Percentiles rank a stretch among this genome's conserved stretches.
Conservation (phyloP, 2,888 invertebrate genomes). For the Andrena bucephala region DNA sequence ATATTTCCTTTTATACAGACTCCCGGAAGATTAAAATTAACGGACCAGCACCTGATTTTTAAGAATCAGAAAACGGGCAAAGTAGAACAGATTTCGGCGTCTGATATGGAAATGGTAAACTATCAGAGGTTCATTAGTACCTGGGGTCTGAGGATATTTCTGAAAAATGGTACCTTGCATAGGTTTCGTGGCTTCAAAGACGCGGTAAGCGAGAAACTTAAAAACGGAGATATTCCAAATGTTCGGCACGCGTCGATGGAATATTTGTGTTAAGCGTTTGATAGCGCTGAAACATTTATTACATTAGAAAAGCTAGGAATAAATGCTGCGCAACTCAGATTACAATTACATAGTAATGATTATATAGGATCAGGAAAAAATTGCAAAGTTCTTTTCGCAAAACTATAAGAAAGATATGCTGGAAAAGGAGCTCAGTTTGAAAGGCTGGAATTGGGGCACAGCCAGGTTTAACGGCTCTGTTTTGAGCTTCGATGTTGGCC, state of each 20-base stretch:
- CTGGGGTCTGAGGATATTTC: constrained; percentile 95
- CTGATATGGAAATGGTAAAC: constrained; percentile 95
- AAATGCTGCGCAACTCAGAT: not conserved
- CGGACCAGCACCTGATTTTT: constrained; percentile 95
- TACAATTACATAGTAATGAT: constrained; percentile 3
- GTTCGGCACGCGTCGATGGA: too few relatives aligned
- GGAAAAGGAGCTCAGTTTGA: constrained; percentile 96
- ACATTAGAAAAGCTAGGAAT: not conserved
- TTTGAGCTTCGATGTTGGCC: constrained; percentile 93
- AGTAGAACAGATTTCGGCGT: constrained; percentile 94
- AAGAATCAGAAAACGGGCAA: constrained; percentile 99
- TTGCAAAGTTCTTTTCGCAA: constrained; percentile 94
- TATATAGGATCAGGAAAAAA: constrained; percentile 94
- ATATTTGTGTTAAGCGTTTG: too few relatives aligned
- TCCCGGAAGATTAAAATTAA: constrained; percentile 95
- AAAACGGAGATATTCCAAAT: not conserved
- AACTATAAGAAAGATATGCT: constrained; percentile 94
- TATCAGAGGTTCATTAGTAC: constrained; percentile 97
- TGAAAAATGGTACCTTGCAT: constrained; percentile 95
- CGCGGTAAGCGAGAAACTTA: constrained; percentile 86
- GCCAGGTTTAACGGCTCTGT: constrained; percentile 96
- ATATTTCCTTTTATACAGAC: constrained; percentile 88
- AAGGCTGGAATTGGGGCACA: constrained; percentile 99
- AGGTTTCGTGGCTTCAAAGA: constrained; percentile 98
- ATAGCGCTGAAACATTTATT: not conserved